A percentile compares a stretch with the other conserved stretches of the same genome.
Evolutionary conservation across 2,113 vertebrate genomes (phyloP).

Genomic region (Ameiurus melas): DNA sequence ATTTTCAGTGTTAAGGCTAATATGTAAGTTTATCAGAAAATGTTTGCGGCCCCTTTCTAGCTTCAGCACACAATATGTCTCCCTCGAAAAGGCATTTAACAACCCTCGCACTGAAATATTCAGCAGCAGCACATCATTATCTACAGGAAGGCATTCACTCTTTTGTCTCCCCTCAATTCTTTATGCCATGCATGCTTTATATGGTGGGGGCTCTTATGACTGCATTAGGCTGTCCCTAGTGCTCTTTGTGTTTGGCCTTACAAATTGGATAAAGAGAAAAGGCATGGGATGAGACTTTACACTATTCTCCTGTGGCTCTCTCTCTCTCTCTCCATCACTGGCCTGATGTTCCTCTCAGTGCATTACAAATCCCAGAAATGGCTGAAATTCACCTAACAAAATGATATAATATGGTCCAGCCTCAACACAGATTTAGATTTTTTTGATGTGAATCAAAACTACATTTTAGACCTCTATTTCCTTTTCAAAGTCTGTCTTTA

Average conservation of each 20-base stretch:
- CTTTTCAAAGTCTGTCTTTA: neutral
- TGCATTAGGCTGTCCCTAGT: slow-evolving; percentile 39
- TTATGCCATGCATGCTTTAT: slow-evolving; percentile 34
- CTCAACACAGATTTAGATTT: neutral
- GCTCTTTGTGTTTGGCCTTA: slow-evolving; percentile 14
- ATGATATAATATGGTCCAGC: neutral
- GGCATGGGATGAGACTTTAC: slow-evolving; percentile 19
- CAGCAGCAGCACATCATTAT: slow-evolving; percentile 48
- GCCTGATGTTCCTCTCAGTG: neutral
- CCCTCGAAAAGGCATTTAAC: slow-evolving; percentile 33
- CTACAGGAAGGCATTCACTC: neutral
- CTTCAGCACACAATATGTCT: neutral
- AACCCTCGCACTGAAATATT: slow-evolving; percentile 45
- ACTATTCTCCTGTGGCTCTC: slow-evolving; percentile 7
- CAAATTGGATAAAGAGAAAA: slow-evolving; percentile 25
- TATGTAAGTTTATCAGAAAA: neutral
- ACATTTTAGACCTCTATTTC: neutral
- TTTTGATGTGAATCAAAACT: neutral
- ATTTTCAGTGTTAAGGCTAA: neutral
- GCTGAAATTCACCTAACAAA: neutral
- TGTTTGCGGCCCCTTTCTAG: neutral
- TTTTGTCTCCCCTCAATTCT: neutral
- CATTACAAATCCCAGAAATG: neutral
- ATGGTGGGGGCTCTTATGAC: slow-evolving; percentile 36
- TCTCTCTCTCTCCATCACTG: slow-evolving; percentile 23